These are phyloP conservation scores for Cisticola juncidis DNA, from an alignment of 2,113 vertebrate species.

Conservation along the genomic window DNA sequence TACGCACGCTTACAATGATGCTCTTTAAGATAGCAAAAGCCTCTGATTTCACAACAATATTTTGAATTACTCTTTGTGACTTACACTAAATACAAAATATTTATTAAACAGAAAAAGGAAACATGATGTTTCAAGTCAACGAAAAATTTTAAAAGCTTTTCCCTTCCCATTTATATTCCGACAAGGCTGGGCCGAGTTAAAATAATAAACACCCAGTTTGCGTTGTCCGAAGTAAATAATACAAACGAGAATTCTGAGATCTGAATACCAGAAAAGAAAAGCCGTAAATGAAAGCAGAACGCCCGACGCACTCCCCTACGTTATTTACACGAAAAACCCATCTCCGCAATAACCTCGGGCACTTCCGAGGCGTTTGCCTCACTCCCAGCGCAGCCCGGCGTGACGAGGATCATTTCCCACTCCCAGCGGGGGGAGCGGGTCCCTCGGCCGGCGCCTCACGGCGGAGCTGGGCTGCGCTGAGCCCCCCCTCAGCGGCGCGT, in stretches of 20 bases:
- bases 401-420: not conserved
- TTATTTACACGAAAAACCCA: rapidly evolving
- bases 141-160: not conserved
- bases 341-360: not conserved
- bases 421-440: not conserved
- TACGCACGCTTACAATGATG: rapidly evolving
- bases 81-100: not conserved
- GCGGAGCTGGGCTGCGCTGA: not conserved
- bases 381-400: not conserved
- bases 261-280: not conserved
- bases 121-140: not conserved
- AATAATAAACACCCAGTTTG: not conserved
- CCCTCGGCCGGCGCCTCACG: not conserved
- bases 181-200: not conserved
- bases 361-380: not conserved
- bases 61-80: not conserved
- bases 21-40: rapidly evolving
- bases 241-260: not conserved
- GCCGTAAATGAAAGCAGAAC: not conserved
- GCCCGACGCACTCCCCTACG: not conserved
- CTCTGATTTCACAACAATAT: not conserved
- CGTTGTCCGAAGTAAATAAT: rapidly evolving
- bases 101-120: not conserved
- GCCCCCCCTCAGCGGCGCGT: not conserved
- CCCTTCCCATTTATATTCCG: not conserved